Evolutionary conservation across 1,140 invertebrate species (phyloP), one percentile per base, ranked within the genome.

Genomic region (Bombus soroeensis): DNA sequence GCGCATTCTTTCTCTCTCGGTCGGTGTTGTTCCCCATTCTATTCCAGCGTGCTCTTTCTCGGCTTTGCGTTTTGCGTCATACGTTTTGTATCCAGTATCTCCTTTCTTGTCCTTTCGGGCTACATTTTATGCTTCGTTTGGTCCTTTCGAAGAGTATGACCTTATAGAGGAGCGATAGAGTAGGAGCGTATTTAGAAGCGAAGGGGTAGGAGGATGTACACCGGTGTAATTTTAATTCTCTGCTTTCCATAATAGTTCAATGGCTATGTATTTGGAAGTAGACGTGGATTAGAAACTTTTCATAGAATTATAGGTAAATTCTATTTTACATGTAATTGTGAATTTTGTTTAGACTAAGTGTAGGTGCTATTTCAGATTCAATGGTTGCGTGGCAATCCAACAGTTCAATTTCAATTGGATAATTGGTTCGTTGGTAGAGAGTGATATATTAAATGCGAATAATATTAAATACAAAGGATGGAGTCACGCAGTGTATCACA

Each of bases 121-220:
- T 32, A n/a, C 72, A 57, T 75, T 75, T 74, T 13, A 43, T 28
- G 43, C 43, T 37, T 15, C 73, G 73, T 75, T 75, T 57, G 73
- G 10, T 4, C 73, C 32, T 57, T 57, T 37, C 32, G 4, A 32
- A 10, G 4, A 25, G 18, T 25, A 34, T 18, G 66, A 25, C 43
- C 43, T 47, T 47, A 47, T 47, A 18, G 15, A 34, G 8, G 6
- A 15, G 18, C n/a, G 66, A 59, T 25, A 22, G 28, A 22, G 59
- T n/a, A 5, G 22, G 28, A 62, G 28, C 8, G 5, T 28, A 25
- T 39, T 70, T 39, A 22, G 8, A 15, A 18, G 66, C 13, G 34
- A n/a, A 62, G 3, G 10, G 59, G 3, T 13, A n/a, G 22, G 3
- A 62, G 12, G 28, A n/a, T 28, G 28, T 62, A 62, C 59, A 12